Conservation (phyloP, 35 echinoderm and acorn worm species). For the Apostichopus californicus region DNA sequence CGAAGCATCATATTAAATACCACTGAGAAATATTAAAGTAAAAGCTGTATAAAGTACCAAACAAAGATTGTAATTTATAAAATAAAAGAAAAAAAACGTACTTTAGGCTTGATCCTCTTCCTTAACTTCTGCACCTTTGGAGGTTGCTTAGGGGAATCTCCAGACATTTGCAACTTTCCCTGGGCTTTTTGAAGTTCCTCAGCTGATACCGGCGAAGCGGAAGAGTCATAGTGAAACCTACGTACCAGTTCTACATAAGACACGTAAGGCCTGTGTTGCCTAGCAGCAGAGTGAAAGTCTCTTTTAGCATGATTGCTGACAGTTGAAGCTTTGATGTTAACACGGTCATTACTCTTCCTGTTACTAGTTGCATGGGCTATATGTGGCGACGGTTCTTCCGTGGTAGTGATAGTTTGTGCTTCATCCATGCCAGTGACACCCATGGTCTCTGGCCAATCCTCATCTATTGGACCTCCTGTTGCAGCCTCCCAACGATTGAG, state of each 20-base stretch:
- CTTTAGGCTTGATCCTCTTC: slow-evolving; percentile 32
- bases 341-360: not conserved
- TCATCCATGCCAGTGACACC: slow-evolving; percentile 48
- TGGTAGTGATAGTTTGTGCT: not conserved
- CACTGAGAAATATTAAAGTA: no score
- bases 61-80: no score
- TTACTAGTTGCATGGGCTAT: not conserved
- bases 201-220: slow-evolving; percentile 22
- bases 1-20: no score
- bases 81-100: not conserved
- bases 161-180: slow-evolving; percentile 18
- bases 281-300: slow-evolving; percentile 24
- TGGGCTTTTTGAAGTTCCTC: slow-evolving; percentile 40
- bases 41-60: no score
- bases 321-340: not conserved
- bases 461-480: not conserved
- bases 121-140: slow-evolving; percentile 48
- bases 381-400: not conserved
- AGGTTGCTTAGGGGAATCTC: slow-evolving; percentile 12
- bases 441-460: slow-evolving; percentile 13
- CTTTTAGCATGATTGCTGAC: not conserved
- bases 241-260: slow-evolving; percentile 21
- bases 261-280: not conserved
- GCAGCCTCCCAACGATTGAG: slow-evolving; percentile 35
- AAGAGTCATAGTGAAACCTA: slow-evolving; percentile 24